Base-by-base conservation (phyloP, 2,888 invertebrate genomes). In the Prenolepis imparis region DNA sequence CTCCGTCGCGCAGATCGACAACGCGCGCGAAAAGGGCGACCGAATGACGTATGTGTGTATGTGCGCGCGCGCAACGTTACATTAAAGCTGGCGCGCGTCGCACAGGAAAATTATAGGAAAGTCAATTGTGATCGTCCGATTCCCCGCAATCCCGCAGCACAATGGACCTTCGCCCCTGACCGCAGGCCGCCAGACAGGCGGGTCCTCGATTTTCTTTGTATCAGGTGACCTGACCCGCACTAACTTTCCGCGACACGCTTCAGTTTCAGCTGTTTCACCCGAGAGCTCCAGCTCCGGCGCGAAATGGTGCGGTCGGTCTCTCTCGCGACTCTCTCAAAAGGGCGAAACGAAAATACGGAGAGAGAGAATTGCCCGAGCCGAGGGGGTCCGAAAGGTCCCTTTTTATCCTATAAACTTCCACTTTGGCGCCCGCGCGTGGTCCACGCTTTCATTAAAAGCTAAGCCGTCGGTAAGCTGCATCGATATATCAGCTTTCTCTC, bases 391-490 rank as follows among this genome's bases (percentile, higher is more conserved):
- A 12, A 67, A 64, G 87, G 89, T 88, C 87, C 89, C 91, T 92
- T 90, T 91, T 91, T 91, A 88, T 89, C 90, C 89, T 83, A 73
- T 84, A 84, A 89, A 88, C 84, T 82, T 88, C 83, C 73, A 83
- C 83, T 72, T 88, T 91, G 83, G 88, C 91, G 90, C 88, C 87
- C 85, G 84, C 86, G 84, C 86, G 87, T 82, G 28, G 55, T 78
- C 64, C 68, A 63, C 84, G 84, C 86, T 91, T 93, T 92, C 93
- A 93, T 93, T 92, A 92, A 91, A 91, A 90, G 91, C 91, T 92
- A 91, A 92, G 91, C 91, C 86, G 85, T 81, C 90, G 93, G 92
- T 92, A 93, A 93, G 93, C 91, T 89, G 90, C 91, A 91, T 91
- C 92, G 93, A 93, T 92, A 52, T n/a, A 92, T 90, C 84, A 81